Base-by-base conservation (phyloP, 53 echinoderm and acorn worm species). In the Paelopatides confundens region DNA sequence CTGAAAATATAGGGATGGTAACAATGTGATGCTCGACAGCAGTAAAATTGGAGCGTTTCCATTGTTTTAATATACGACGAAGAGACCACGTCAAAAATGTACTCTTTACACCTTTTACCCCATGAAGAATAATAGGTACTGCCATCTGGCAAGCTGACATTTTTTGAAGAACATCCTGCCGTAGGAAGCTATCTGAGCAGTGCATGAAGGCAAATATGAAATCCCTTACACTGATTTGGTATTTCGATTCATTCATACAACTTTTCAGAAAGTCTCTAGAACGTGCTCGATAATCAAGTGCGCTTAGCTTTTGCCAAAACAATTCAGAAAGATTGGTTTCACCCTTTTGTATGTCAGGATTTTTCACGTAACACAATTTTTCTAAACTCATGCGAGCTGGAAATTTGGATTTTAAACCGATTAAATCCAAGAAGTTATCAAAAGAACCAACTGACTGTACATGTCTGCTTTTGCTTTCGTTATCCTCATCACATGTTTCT, bases 41-140 rank as follows among this genome's bases (percentile, higher is more conserved):
- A 69, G 38, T 24, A 31, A 38, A 69, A 29, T 69, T 69, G n/a
- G 18, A 2, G 28, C 38, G 21, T 35, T 29, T 69, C 70, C 70
- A 69, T 69, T 69, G 18, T 69, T 69, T 69, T n/a, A 69, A 34
- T 36, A 69, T 36, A 23, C 70, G 37, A 7, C 70, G 70, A 36
- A 69, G 37, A 4, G 70, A 69, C 70, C 70, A 69, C 3, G 11
- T 35, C 23, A 69, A 35, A 35, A 69, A 29, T 33, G n/a, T 38
- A 15, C 23, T 23, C 5, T 21, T 26, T 38, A 43, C 11, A 23
- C 27, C 5, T 21, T 37, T 6, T 8, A 38, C 28, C n/a, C 71
- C 71, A 2, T 38, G 26, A 3, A 38, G 71, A 34, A 71, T 43
- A 38, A 71, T 43, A 26, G 71, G 71, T 40, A 71, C 71, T 18